Percentiles rank a stretch among this genome's conserved stretches.
These are phyloP conservation scores for Acleris cristana DNA, from an alignment of 2,888 invertebrate genomes.

Conservation along the genomic window DNA sequence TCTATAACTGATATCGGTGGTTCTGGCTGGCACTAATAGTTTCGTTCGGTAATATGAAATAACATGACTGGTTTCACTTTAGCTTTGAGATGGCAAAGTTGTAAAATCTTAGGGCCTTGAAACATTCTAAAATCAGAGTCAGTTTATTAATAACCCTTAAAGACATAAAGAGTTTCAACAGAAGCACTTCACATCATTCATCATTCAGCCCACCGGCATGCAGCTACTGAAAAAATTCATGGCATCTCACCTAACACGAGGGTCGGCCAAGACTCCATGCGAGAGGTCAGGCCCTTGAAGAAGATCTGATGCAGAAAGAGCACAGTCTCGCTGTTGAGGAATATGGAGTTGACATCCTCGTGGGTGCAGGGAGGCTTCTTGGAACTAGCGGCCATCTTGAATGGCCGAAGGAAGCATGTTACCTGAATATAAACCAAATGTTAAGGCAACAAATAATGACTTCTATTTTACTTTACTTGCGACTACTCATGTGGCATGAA, in stretches of 20 bases:
- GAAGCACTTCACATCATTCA: background rate
- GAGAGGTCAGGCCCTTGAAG: constrained; percentile 94
- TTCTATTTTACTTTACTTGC: too few relatives aligned
- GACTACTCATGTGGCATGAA: too few relatives aligned
- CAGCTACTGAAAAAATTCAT: constrained; percentile 10
- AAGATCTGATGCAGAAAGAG: constrained; percentile 97
- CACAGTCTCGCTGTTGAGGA: constrained; percentile 95
- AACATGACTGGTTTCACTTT: too few relatives aligned
- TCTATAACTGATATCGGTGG: too few relatives aligned
- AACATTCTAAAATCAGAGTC: too few relatives aligned
- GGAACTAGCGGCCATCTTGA: constrained; percentile 97
- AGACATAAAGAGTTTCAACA: too few relatives aligned
- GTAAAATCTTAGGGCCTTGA: too few relatives aligned
- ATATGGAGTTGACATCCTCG: constrained; percentile 97
- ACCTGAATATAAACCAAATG: constrained; percentile 60
- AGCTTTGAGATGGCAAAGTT: too few relatives aligned
- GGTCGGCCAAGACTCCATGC: constrained; percentile 97
- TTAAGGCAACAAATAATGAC: too few relatives aligned
- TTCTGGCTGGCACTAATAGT: too few relatives aligned
- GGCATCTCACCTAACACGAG: constrained; percentile 90
- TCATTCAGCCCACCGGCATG: constrained; percentile 6
- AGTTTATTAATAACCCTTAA: too few relatives aligned
- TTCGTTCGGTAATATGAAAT: too few relatives aligned
- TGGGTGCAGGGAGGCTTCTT: constrained; percentile 96
- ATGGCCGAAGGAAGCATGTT: constrained; percentile 93